These are phyloP conservation scores for Panagrolaimus sp. DNA, from an alignment of 1,140 invertebrate genomes.

Conservation along the genomic window DNA sequence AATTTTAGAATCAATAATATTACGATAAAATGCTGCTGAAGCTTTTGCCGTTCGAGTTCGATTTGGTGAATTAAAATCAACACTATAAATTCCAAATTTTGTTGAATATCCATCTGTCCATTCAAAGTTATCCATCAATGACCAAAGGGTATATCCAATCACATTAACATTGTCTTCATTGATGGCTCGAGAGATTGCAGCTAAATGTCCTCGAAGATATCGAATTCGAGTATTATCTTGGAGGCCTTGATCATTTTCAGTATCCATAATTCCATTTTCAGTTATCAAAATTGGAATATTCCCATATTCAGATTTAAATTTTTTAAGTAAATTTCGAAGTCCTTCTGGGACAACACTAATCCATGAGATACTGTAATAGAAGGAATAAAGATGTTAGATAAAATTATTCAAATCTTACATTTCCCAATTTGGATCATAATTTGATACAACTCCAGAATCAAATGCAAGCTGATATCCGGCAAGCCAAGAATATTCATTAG, in stretches of 20 bases:
- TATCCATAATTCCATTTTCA: conserved; percentile 46
- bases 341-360: conserved; percentile 21
- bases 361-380: conserved; percentile 6
- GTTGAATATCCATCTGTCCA: conserved; percentile 65
- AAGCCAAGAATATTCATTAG: no score
- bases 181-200: conserved; percentile 62
- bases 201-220: conserved; percentile 34
- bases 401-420: no score
- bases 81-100: conserved; percentile 33
- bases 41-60: conserved; percentile 3
- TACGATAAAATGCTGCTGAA: neutral
- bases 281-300: conserved; percentile 26
- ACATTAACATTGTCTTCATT: conserved; percentile 68
- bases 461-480: no score
- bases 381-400: no score
- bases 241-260: conserved; percentile 5
- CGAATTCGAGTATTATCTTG: conserved; percentile 38
- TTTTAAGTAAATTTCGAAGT: conserved; percentile 24
- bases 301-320: neutral
- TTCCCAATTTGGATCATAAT: no score
- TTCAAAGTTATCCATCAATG: conserved; percentile 75
- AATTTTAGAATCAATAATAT: neutral
- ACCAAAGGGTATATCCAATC: conserved; percentile 70
- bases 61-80: conserved; percentile 21
- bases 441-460: no score